A percentile compares a stretch with the other conserved stretches of the same genome.
Conservation (phyloP, 2,113 vertebrate genomes). For the Pelusios castaneus region DNA sequence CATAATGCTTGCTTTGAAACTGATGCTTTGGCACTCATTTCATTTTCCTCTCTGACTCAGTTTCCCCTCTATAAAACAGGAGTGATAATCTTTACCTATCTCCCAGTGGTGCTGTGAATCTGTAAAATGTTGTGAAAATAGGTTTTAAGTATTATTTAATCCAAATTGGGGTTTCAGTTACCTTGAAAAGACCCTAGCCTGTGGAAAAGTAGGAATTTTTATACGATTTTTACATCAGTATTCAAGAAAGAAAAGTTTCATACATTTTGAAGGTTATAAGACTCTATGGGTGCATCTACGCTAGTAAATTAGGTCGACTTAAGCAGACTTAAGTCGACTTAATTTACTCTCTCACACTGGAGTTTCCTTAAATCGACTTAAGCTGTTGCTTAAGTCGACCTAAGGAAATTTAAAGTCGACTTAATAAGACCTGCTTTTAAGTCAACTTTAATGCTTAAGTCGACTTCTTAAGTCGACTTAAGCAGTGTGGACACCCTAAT, state of each 20-base stretch:
- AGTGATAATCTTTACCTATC: not conserved
- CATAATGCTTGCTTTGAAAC: not conserved
- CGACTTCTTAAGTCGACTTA: too few species aligned
- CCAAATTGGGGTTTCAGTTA: slow-evolving; percentile 9
- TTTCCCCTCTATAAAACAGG: not conserved
- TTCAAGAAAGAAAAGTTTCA: not conserved
- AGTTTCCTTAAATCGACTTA: too few species aligned
- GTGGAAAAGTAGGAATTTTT: not conserved
- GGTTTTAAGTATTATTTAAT: not conserved
- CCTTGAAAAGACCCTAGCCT: not conserved
- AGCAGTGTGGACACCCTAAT: too few species aligned
- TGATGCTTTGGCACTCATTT: not conserved
- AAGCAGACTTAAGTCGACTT: too few species aligned
- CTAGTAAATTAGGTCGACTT: too few species aligned
- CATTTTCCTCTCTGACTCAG: not conserved
- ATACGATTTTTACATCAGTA: not conserved
- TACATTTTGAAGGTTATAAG: not conserved
- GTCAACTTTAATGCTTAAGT: too few species aligned
- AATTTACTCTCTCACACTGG: too few species aligned
- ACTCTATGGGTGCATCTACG: too few species aligned
- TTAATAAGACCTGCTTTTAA: too few species aligned
- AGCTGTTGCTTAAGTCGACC: too few species aligned
- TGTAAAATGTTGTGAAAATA: not conserved
- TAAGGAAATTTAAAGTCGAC: too few species aligned
- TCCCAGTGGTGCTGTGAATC: not conserved